Conservation (phyloP, 37 sponge, comb jelly and placozoan genomes). For the Oscarella lobularis region DNA sequence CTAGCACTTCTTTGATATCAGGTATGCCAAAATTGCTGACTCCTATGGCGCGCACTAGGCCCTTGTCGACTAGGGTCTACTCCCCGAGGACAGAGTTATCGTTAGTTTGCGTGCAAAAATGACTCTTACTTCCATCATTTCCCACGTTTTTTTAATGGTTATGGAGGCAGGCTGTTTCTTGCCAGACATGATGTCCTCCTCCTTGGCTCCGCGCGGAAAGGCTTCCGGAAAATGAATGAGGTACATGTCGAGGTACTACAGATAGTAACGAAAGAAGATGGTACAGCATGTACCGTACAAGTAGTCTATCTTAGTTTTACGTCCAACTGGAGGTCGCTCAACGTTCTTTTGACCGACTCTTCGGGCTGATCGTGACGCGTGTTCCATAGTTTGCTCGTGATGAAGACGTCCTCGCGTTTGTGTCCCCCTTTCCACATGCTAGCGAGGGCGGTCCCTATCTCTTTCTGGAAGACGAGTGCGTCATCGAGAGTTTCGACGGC, state of each 20-base stretch:
- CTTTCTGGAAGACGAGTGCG: background rate
- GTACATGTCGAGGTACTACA: slow-evolving; percentile 5
- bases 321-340: slow-evolving; percentile 1
- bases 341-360: background rate
- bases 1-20: background rate
- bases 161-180: background rate
- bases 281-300: too few relatives aligned
- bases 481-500: too few relatives aligned
- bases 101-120: background rate
- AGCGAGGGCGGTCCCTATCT: background rate
- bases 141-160: slow-evolving; percentile 1
- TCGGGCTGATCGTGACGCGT: slow-evolving; percentile 3
- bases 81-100: background rate
- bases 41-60: background rate
- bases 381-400: slow-evolving; percentile 5
- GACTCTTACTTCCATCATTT: background rate
- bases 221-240: slow-evolving; percentile 7
- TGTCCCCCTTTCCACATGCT: background rate
- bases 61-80: slow-evolving; percentile 8
- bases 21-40: slow-evolving; percentile 2
- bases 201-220: background rate
- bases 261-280: too few relatives aligned
- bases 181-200: background rate
- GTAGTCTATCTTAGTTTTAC: background rate
- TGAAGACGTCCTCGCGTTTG: slow-evolving; percentile 10